phyloP scores from a whole-genome alignment of 92 coral and sea anemone genomes.

The Parazoanthus swiftii region DNA sequence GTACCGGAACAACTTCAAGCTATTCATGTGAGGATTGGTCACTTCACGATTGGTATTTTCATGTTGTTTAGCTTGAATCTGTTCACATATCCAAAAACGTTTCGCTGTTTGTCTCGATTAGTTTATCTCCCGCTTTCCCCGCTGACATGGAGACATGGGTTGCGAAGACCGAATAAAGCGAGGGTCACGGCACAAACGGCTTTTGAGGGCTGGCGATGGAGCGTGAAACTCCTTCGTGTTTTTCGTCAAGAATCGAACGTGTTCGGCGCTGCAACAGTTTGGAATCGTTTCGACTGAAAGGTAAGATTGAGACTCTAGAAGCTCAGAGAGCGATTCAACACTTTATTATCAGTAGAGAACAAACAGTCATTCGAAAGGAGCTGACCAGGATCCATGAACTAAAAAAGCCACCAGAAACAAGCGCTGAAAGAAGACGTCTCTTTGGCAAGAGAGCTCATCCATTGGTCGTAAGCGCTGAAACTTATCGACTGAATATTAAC shows the following conservation, averaged over 20 bases:
- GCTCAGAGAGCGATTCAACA: slow-evolving; percentile 54
- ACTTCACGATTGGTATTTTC: not conserved
- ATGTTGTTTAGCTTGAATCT: not conserved
- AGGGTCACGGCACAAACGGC: not conserved
- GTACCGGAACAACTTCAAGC: not conserved
- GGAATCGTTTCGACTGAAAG: slow-evolving; percentile 67
- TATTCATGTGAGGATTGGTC: not conserved
- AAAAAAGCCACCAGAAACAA: slow-evolving; percentile 47
- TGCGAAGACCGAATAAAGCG: not conserved
- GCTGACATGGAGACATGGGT: not conserved
- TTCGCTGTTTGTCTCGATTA: not conserved
- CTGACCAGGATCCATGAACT: slow-evolving; percentile 52
- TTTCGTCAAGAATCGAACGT: slow-evolving; percentile 69
- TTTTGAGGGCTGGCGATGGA: slow-evolving; percentile 2
- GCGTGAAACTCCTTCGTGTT: slow-evolving; percentile 71
- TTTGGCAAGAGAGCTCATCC: not conserved
- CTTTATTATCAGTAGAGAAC: slow-evolving; percentile 57
- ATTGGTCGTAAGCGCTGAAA: not conserved
- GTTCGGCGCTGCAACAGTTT: slow-evolving; percentile 68
- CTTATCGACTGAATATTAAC: not conserved
- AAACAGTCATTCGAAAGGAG: slow-evolving; percentile 49
- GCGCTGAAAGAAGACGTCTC: slow-evolving; percentile 54
- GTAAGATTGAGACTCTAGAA: slow-evolving; percentile 52
- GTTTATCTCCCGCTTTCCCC: not conserved
- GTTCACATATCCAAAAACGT: not conserved